These are phyloP conservation scores for Apus apus DNA, from an alignment of 2,113 vertebrate genomes.

Conservation along the genomic window DNA sequence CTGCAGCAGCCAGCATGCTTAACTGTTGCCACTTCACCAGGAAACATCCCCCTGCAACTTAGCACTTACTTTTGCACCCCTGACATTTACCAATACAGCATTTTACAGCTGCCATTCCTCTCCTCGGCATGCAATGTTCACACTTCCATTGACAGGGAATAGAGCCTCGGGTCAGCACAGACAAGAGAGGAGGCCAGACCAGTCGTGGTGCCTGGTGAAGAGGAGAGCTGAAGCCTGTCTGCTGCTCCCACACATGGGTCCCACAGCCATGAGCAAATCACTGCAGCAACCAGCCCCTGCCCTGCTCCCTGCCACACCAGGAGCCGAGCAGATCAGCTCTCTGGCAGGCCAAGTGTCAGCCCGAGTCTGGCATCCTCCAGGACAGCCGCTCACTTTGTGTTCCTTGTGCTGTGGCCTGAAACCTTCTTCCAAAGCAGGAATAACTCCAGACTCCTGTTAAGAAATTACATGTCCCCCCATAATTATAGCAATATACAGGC, in stretches of 20 bases:
- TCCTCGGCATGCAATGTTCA: background rate
- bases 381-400: background rate
- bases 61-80: background rate
- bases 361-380: background rate
- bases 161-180: background rate
- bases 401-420: background rate
- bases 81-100: background rate
- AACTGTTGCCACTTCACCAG: background rate
- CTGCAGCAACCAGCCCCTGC: accelerated
- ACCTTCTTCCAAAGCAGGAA: background rate
- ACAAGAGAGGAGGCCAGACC: background rate
- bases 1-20: background rate
- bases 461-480: background rate
- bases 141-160: background rate
- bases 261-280: background rate
- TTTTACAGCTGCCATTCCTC: background rate
- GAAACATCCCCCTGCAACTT: background rate
- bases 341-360: background rate
- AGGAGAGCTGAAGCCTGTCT: background rate
- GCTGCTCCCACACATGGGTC: accelerated
- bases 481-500: background rate
- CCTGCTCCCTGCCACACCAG: accelerated
- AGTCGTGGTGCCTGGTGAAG: background rate
- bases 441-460: background rate
- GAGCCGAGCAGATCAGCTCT: background rate